These are phyloP conservation scores for Megaustenia siamemsis DNA, from an alignment of 2,888 invertebrate genomes.

Conservation along the genomic window DNA sequence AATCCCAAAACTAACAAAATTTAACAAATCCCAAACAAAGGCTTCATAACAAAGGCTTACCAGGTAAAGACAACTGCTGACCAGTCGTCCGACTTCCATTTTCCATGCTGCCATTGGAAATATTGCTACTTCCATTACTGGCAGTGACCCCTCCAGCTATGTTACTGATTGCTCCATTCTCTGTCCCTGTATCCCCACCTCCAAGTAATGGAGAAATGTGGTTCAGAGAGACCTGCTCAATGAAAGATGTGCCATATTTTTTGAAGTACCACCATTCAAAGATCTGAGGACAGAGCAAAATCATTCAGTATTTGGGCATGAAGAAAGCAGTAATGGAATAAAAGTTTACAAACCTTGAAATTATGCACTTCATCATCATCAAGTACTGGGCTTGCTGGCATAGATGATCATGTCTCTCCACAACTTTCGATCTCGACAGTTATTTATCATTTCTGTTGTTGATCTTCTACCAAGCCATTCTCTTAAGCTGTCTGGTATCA, in stretches of 20 bases:
- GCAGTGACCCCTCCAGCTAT: constrained; percentile 4
- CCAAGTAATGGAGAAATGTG: constrained; percentile 96
- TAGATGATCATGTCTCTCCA: too few relatives aligned
- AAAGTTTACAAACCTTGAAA: too few relatives aligned
- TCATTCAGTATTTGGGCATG: too few relatives aligned
- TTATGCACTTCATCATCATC: too few relatives aligned
- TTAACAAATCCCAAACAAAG: too few relatives aligned
- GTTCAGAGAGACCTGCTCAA: constrained; percentile 96
- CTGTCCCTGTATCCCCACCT: constrained; percentile 77
- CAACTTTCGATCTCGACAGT: too few relatives aligned
- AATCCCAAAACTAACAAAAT: too few relatives aligned
- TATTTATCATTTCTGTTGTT: too few relatives aligned
- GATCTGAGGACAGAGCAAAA: constrained; percentile 71
- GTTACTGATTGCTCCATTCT: constrained; percentile 24
- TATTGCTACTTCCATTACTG: constrained; percentile 59
- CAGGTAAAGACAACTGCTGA: constrained; percentile 49
- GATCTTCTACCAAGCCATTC: too few relatives aligned
- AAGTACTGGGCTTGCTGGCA: too few relatives aligned
- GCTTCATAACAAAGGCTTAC: constrained; percentile 22
- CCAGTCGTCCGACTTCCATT: constrained; percentile 24
- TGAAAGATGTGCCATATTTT: constrained; percentile 97
- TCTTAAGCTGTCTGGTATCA: too few relatives aligned
- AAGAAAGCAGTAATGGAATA: too few relatives aligned
- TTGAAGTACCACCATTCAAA: constrained; percentile 99
- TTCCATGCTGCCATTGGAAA: constrained; percentile 58